Base-by-base conservation (phyloP, 2,888 invertebrate species). In the Agonopterix alstromeriana region DNA sequence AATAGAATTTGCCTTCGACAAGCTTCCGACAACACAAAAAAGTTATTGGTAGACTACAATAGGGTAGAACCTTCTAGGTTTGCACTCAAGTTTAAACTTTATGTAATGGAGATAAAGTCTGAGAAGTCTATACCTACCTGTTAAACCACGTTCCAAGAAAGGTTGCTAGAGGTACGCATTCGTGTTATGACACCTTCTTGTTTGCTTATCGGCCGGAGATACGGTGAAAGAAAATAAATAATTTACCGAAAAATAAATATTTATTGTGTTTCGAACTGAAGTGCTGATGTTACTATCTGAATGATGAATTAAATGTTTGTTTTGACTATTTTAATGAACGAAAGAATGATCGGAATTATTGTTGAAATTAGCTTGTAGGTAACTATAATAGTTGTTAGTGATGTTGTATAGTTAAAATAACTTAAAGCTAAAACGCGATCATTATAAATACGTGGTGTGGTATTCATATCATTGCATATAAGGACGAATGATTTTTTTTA, bases 21-120 rank as follows among this genome's bases (percentile, higher is more conserved):
- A 61, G 69, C 73, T 79, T 73, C 77, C 72, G 72, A 76, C 58
- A 71, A 76, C 58, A 71, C 71, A 77, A 57, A 76, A 73, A 68
- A 60, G 49, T 43, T 46, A 48, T 56, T 46, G 38, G 47, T 53
- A 48, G 17, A 56, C 49, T 50, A 66, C 63, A 63, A 61, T 63
- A 48, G 64, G 48, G 49, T 46, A 52, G 53, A 53, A 62, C 48
- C 49, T 43, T 48, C 46, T 48, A 45, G 49, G 43, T 47, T 35
- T 42, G 5, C 42, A 38, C 38, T n/a, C 38, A 38, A 38, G 38
- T 47, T 14, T 45, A 12, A 35, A 48, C 43, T 44, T 47, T 50
- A 53, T 27, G 48, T 27, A 5, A 27, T 27, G 27, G 27, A 10
- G 10, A 41, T 48, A 51, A 42, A 51, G 48, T n/a, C 3, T 41